Percentiles rank a stretch among this genome's conserved stretches.
These are phyloP conservation scores for Phymatocera aterrima DNA, from an alignment of 2,888 invertebrate genomes.

Conservation along the genomic window DNA sequence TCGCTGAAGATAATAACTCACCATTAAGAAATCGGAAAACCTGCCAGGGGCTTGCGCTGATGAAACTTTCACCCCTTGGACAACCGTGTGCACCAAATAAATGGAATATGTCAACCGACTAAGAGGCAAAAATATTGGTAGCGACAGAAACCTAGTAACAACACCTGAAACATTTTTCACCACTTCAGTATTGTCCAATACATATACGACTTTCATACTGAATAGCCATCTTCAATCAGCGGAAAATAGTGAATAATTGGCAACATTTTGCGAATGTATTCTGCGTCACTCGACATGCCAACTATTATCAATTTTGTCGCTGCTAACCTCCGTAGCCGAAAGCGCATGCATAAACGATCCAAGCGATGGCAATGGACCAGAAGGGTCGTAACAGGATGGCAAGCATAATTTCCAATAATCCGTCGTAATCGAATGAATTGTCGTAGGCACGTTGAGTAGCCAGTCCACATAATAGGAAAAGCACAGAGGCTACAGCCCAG, in stretches of 20 bases:
- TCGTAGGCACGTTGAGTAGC: conserved; percentile 46
- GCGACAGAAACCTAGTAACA: conserved; percentile 76
- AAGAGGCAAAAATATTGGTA: conserved; percentile 74
- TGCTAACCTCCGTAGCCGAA: conserved; percentile 75
- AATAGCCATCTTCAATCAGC: too few relatives aligned
- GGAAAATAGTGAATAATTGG: conserved; percentile 1
- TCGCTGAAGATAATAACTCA: neutral
- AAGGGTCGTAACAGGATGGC: conserved; percentile 72
- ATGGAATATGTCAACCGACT: conserved; percentile 67
- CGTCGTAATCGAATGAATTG: conserved; percentile 64
- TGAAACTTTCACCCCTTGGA: neutral
- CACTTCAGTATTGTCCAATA: conserved; percentile 51
- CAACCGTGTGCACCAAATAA: neutral
- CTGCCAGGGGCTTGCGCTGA: neutral
- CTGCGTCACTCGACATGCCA: neutral
- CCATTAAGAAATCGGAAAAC: neutral
- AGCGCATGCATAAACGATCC: conserved; percentile 76
- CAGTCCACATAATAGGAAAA: neutral
- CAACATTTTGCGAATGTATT: neutral
- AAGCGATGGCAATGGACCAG: conserved; percentile 75
- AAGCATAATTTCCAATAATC: conserved; percentile 70
- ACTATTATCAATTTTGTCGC: neutral
- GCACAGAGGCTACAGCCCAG: neutral
- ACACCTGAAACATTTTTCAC: conserved; percentile 70
- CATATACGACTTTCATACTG: conserved; percentile 51